A percentile compares a stretch with the other conserved stretches of the same genome.
Conservation (phyloP, 2,888 invertebrate genomes). For the Metellina segmentata region DNA sequence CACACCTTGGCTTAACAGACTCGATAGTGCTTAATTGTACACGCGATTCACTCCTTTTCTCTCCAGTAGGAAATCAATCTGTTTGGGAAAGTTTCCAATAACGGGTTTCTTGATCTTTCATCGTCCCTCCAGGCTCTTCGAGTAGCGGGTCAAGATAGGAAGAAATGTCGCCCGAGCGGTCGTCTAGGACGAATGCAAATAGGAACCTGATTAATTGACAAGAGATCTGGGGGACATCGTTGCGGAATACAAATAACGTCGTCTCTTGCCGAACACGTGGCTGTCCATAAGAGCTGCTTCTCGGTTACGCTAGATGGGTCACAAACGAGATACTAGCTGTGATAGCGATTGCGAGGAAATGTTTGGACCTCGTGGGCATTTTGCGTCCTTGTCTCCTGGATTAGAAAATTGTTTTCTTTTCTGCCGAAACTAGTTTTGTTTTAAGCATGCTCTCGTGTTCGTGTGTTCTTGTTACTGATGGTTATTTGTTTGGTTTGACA, state of each 20-base stretch:
- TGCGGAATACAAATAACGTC: conserved; percentile 5
- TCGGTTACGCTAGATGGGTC: not conserved
- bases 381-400: too few relatives aligned
- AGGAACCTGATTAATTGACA: not conserved
- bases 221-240: not conserved
- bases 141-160: not conserved
- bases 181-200: conserved; percentile 26
- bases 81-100: too few relatives aligned
- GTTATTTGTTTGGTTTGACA: too few relatives aligned
- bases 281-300: conserved; percentile 8
- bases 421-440: conserved; percentile 16
- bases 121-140: not conserved
- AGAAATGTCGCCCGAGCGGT: not conserved
- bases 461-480: too few relatives aligned
- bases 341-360: too few relatives aligned
- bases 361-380: too few relatives aligned
- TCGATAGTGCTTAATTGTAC: too few relatives aligned
- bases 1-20: too few relatives aligned
- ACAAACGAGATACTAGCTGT: not conserved
- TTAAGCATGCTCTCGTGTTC: too few relatives aligned
- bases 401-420: not conserved
- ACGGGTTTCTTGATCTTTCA: not conserved
- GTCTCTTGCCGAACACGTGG: not conserved
- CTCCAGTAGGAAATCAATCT: too few relatives aligned
- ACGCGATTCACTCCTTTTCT: too few relatives aligned